phyloP scores from a whole-genome alignment of 2,113 vertebrate genomes.

The Solea senegalensis region DNA sequence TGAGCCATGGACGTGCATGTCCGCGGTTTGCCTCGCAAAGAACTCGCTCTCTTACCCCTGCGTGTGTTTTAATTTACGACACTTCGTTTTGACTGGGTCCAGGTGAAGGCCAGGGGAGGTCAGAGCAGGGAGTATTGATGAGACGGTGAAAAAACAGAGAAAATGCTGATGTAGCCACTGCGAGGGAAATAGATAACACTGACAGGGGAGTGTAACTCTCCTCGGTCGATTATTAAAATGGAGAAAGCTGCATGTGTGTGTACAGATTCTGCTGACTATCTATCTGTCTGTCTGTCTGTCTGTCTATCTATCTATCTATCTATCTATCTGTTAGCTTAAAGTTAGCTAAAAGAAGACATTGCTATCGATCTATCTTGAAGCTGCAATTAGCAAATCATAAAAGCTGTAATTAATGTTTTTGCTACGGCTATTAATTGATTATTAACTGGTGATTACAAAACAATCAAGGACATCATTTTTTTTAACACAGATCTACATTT shows the following conservation, averaged over 20 bases:
- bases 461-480: too few relatives aligned
- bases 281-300: constrained; percentile 3
- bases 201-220: constrained; percentile 59
- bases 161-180: constrained; percentile 70
- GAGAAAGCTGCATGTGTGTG: constrained; percentile 33
- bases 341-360: too few relatives aligned
- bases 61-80: neutral
- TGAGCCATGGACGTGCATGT: neutral
- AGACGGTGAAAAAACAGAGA: constrained; percentile 53
- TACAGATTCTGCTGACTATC: constrained; percentile 34
- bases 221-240: constrained; percentile 69
- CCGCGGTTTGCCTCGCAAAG: neutral
- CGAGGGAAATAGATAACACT: constrained; percentile 65
- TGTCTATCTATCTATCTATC: constrained; percentile 2
- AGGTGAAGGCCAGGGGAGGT: constrained; percentile 54
- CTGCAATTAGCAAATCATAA: too few relatives aligned
- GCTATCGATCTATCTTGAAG: neutral
- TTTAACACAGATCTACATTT: too few relatives aligned
- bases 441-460: too few relatives aligned
- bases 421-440: too few relatives aligned
- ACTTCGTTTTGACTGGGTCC: constrained; percentile 21
- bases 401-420: too few relatives aligned
- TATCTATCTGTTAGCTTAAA: neutral
- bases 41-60: neutral
- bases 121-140: constrained; percentile 61